A percentile compares a stretch with the other conserved stretches of the same genome.
Conservation (phyloP, 2,888 invertebrate species). For the Lydus trimaculatus region DNA sequence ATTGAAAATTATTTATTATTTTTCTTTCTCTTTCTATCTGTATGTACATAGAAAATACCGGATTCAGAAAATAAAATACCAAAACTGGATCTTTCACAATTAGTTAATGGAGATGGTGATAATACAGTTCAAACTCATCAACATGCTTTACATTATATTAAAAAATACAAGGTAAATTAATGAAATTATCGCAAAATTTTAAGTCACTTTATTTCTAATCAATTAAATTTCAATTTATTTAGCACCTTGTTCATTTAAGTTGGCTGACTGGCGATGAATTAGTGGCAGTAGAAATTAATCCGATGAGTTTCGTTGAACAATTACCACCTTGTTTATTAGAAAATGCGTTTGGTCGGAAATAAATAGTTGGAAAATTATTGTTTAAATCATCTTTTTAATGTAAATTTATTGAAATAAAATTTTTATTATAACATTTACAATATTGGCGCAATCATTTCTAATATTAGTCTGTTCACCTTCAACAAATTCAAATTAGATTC, state of each 20-base stretch:
- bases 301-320: constrained; percentile 72
- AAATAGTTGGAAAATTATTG: constrained; percentile 23
- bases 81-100: constrained; percentile 48
- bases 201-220: constrained; percentile 12
- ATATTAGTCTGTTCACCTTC: neutral
- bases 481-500: neutral
- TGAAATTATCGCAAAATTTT: neutral
- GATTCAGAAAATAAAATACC: constrained; percentile 57
- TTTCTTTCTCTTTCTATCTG: constrained; percentile 8
- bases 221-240: constrained; percentile 48
- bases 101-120: constrained; percentile 1
- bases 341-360: constrained; percentile 69
- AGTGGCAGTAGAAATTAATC: constrained; percentile 78
- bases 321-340: constrained; percentile 74
- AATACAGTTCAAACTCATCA: neutral
- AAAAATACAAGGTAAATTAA: constrained; percentile 62
- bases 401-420: neutral
- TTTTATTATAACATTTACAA: neutral
- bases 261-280: constrained; percentile 75
- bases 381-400: too few relatives aligned
- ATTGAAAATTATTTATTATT: neutral
- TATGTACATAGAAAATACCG: constrained; percentile 54
- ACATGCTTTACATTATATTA: constrained; percentile 26
- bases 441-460: neutral
- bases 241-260: constrained; percentile 79